Evolutionary conservation across 2,888 invertebrate species (phyloP), one percentile per base, ranked within the genome.

Genomic region (Meteorus colon): DNA sequence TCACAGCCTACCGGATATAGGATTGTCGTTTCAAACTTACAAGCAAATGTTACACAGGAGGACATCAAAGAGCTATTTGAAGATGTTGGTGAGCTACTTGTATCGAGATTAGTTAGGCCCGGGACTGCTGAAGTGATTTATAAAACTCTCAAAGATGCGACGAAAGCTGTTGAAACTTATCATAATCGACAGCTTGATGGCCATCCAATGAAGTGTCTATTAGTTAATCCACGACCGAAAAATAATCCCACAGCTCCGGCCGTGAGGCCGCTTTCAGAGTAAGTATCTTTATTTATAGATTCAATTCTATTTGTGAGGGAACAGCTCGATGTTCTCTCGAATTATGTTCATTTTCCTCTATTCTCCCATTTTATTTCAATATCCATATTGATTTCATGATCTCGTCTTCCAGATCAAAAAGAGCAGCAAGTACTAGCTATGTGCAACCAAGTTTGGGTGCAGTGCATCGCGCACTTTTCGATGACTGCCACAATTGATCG

Each of bases 41-140:
- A 97, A 84, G 92, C 92, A 31, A 94, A 95, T 81, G 98, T 98
- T 4, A 96, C 97, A 16, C 95, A 96, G 82, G 95, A 96, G 84
- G 98, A 98, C 89, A 96, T 98, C 82, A 94, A 96, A 90, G 98
- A 98, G 90, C 91, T 98, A 65, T 98, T 98, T 91, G 97, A 97
- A 85, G 97, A 97, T 87, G 95, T 98, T 78, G 98, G 98, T 0
- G 95, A 96, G 65, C 92, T 98, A 86, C 90, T 95, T 74, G 95
- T 95, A 80, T 97, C 97, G 0, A 93, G 95, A 82, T 91, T 98
- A 82, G 95, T 97, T 16, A 93, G 96, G 63, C 94, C 95, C 0
- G 98, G 98, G 0, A 95, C 95, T 2, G 98, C 97, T 0, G 97
- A 98, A 91, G 97, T 98, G 1, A 95, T 97, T 81, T 98, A 97